These are phyloP conservation scores for Lasiurus cinereus DNA, from an alignment of 2,113 vertebrate species.

Conservation along the genomic window DNA sequence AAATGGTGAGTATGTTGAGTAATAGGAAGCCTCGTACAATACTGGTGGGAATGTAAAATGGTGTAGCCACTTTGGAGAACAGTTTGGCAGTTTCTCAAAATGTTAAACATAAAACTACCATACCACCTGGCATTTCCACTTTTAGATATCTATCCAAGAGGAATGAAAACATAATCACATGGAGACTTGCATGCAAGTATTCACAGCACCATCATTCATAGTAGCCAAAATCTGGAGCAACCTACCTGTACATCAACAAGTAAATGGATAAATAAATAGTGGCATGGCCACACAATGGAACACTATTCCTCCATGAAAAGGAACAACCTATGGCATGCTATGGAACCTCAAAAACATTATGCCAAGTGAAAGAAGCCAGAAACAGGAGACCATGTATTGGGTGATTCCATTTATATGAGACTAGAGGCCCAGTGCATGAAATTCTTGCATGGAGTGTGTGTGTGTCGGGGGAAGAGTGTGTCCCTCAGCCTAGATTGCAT, in stretches of 20 bases:
- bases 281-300: background rate
- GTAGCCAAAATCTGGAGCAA: background rate
- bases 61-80: background rate
- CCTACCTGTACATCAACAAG: background rate
- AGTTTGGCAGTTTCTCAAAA: slow-evolving; percentile 18
- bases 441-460: no score
- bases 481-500: no score
- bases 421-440: no score
- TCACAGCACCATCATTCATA: slow-evolving; percentile 33
- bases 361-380: background rate
- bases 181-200: background rate
- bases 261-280: background rate
- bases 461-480: no score
- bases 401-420: background rate
- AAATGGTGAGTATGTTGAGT: background rate
- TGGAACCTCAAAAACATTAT: background rate
- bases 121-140: background rate
- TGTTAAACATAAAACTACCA: background rate
- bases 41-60: background rate
- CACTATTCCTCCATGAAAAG: background rate
- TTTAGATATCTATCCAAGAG: background rate
- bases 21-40: background rate
- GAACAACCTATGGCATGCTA: background rate
- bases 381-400: background rate
- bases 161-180: background rate